Percentiles rank a stretch among this genome's conserved stretches.
These are phyloP conservation scores for Heliocidaris erythrogramma DNA, from an alignment of 35 echinoderm and acorn worm species.

Conservation along the genomic window DNA sequence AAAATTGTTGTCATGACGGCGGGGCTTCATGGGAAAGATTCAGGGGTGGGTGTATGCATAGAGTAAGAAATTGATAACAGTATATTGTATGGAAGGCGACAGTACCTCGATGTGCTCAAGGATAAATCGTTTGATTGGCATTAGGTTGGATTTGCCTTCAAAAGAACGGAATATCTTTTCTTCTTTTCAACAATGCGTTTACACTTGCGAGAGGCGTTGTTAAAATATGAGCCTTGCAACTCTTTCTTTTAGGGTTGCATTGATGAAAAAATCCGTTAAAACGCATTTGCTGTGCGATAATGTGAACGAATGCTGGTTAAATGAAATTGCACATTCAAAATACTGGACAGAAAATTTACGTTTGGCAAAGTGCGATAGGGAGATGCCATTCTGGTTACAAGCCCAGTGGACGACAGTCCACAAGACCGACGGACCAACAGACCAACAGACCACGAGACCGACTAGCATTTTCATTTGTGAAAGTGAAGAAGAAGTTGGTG, in stretches of 20 bases:
- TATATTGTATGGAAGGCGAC: background rate
- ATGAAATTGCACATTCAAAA: too few species aligned
- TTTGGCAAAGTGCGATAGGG: too few species aligned
- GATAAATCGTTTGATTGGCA: background rate
- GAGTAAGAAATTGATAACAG: background rate
- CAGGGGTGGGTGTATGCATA: background rate
- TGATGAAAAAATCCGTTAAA: background rate
- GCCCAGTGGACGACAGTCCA: too few species aligned
- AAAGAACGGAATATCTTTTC: background rate
- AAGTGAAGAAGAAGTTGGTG: too few species aligned
- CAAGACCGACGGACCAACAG: too few species aligned
- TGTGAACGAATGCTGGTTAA: too few species aligned
- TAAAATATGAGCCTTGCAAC: background rate
- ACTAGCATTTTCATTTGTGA: too few species aligned
- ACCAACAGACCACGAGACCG: too few species aligned
- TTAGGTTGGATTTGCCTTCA: background rate
- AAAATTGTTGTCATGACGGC: slow-evolving; percentile 15
- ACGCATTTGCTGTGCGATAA: background rate
- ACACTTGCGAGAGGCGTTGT: background rate
- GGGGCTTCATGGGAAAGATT: background rate
- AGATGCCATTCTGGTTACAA: too few species aligned
- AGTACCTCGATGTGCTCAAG: background rate
- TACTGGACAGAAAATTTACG: too few species aligned
- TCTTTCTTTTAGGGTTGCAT: background rate
- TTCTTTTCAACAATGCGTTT: background rate